These are phyloP conservation scores for Ficedula albicollis DNA, from an alignment of 2,797 vertebrate species.

Conservation along the genomic window DNA sequence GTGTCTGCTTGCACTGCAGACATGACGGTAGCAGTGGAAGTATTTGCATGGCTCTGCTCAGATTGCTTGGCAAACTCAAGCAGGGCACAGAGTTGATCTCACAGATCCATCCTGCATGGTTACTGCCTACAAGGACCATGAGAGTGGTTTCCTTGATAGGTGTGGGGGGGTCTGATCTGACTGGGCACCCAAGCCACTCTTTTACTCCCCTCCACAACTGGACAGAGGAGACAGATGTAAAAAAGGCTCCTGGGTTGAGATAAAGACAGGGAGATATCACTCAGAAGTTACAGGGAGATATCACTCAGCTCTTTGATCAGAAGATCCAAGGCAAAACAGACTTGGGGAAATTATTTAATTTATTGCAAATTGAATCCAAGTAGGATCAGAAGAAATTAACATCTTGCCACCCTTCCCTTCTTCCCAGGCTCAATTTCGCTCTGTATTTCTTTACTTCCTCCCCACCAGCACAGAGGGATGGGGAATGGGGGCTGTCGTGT, in stretches of 20 bases:
- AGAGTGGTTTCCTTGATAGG: neutral
- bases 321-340: neutral
- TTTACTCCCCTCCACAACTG: neutral
- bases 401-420: neutral
- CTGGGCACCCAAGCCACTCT: neutral
- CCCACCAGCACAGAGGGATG: no score
- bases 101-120: neutral
- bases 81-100: neutral
- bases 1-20: neutral
- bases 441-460: neutral
- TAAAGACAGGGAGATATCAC: neutral
- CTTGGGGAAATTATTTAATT: neutral
- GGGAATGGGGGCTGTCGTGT: neutral
- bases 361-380: neutral
- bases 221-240: neutral
- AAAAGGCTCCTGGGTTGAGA: neutral
- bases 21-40: neutral
- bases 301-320: neutral
- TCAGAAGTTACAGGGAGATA: neutral
- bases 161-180: neutral
- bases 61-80: neutral
- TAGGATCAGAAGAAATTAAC: neutral
- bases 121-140: rapidly evolving
- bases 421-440: neutral
- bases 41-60: neutral